Evolutionary conservation across 2,888 invertebrate species (phyloP), one percentile per base, ranked within the genome.

Genomic region (Drosophila meridiana): DNA sequence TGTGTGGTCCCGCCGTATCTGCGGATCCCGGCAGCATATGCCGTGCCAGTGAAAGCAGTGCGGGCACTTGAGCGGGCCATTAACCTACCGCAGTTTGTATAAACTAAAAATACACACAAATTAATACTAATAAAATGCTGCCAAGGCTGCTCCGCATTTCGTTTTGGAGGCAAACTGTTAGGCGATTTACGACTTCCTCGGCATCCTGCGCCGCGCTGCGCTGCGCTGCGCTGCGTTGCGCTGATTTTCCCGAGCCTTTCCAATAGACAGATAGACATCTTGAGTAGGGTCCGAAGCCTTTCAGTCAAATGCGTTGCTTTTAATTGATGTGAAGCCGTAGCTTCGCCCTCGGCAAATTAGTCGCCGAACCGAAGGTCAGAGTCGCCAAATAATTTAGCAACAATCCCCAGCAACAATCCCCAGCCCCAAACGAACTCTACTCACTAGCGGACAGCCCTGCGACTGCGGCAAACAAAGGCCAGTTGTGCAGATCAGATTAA

Each of bases 281-380:
- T 91, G 91, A 91, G 83, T 80, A 85, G 92, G 91, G 91, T 91
- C 76, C 87, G 92, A 91, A 86, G 84, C 88, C 87, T 83, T 91
- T 90, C 86, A 82, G 78, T 91, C 90, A 90, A 85, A 80, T 76
- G 69, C 57, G 56, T 40, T 65, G 57, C 69, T 73, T 87, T 87
- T 85, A 85, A 85, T 85, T 89, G 89, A 85, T 87, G 73, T 69
- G 50, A 67, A 72, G 52, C 47, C 55, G 40, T 55, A 28, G 60
- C 70, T 67, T 77, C 40, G 42, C 75, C 71, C 71, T 63, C 62
- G 78, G 80, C 75, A 83, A 84, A 82, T 83, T 85, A 89, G 90
- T 87, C 57, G 77, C 60, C 66, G 42, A 8, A 38, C 42, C 45
- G 55, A 74, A 70, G 58, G 58, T 68, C 73, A 66, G 75, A 70